These are phyloP conservation scores for Phodopus roborovskii DNA, from an alignment of 2,113 vertebrate species.

Conservation along the genomic window DNA sequence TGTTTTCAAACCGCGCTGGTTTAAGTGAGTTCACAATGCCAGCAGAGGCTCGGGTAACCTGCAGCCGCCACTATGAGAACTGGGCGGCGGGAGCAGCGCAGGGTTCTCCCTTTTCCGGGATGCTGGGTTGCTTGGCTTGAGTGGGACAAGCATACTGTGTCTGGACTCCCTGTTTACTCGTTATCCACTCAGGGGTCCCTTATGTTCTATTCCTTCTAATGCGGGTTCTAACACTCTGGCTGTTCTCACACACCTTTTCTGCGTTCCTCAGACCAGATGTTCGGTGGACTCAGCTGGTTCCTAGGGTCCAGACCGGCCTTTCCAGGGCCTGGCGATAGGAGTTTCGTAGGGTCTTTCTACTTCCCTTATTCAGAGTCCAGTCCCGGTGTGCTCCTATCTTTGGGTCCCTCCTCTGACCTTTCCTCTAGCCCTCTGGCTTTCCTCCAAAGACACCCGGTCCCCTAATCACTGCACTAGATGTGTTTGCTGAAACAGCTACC, in stretches of 20 bases:
- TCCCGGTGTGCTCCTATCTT: neutral
- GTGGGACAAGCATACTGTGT: neutral
- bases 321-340: fast-evolving
- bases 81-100: neutral
- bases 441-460: fast-evolving
- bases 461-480: neutral
- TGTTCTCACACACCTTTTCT: neutral
- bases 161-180: neutral
- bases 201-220: neutral
- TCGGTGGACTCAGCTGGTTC: neutral
- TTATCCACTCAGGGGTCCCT: fast-evolving
- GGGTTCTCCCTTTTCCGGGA: neutral
- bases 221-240: neutral
- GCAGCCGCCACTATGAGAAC: neutral
- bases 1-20: conserved; percentile 73
- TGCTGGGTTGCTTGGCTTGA: neutral
- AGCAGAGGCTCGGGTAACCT: conserved; percentile 33
- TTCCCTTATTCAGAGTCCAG: neutral
- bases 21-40: conserved; percentile 62
- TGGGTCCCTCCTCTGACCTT: neutral
- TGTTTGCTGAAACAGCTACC: neutral
- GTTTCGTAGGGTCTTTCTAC: neutral
- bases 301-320: neutral
- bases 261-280: neutral
- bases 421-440: neutral